These are phyloP conservation scores for Epinephelus coioides DNA, from an alignment of 2,797 vertebrate genomes.

Conservation along the genomic window DNA sequence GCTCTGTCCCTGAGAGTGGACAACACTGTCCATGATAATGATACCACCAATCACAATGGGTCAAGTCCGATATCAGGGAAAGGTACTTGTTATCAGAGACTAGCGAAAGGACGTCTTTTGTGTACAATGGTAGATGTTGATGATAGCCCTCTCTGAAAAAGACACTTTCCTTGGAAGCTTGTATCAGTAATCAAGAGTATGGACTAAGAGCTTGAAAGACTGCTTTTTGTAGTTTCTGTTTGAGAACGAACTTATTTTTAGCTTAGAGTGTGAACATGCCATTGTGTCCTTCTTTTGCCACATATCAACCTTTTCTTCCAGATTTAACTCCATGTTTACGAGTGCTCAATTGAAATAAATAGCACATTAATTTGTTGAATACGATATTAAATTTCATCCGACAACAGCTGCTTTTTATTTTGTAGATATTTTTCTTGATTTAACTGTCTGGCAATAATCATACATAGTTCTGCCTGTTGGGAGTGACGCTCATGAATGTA, in stretches of 20 bases:
- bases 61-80: neutral
- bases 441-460: no score
- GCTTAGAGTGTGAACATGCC: neutral
- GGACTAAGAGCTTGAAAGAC: neutral
- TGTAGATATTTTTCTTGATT: neutral
- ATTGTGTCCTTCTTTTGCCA: no score
- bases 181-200: neutral
- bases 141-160: neutral
- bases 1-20: neutral
- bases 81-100: neutral
- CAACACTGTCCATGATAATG: neutral
- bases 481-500: no score
- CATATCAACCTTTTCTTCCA: neutral
- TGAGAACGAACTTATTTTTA: neutral
- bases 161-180: neutral
- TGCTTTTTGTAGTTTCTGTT: neutral
- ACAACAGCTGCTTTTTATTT: neutral
- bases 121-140: neutral
- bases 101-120: neutral
- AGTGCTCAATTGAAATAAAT: neutral
- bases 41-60: neutral
- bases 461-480: no score
- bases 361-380: neutral
- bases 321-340: neutral
- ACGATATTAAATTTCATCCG: no score